Base-by-base conservation (phyloP, 2,888 invertebrate genomes). In the Helleia helle region DNA sequence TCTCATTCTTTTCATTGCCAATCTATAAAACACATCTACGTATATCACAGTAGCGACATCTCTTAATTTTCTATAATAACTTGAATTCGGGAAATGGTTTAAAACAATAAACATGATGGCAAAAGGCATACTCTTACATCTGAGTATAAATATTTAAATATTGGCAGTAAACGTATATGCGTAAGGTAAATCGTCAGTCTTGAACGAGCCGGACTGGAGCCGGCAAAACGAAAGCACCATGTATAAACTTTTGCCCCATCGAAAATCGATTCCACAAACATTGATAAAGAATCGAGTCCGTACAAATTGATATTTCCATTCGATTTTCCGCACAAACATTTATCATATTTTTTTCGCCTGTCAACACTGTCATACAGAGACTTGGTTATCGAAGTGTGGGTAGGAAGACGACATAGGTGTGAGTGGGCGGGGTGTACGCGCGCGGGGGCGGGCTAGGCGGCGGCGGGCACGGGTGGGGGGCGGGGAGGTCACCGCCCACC, bases 111-210 rank as follows among this genome's bases (percentile, higher is more conserved):
- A 22, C 5, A 8, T 8, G 8, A 22, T 8, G 22, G 8, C 6
- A 29, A 29, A 28, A 9, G 28, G 9, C 12, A 3, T 37, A n/a
- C 37, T 38, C 34, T 28, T 9, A 22, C n/a, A 14, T 28, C 22
- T 36, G 24, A 3, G 4, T 17, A 40, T 37, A 28, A 27, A 27
- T 27, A 37, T 9, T 22, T 30, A 31, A 37, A 18, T 22, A 40
- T 36, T 40, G 38, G 47, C 43, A 40, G 27, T 46, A 36, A 40
- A 42, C 41, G 39, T 37, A 42, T 46, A 49, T 37, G 45, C 46
- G 42, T 43, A 49, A 42, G 60, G 57, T 65, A 65, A 62, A 68
- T 65, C 60, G 61, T 75, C 77, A 77, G 77, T 76, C 76, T 75
- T 60, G 57, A 59, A 42, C 55, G n/a, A n/a, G n/a, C n/a, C n/a